These are phyloP conservation scores for Taphrorychus bicolor DNA, from an alignment of 2,888 invertebrate genomes.

Conservation along the genomic window DNA sequence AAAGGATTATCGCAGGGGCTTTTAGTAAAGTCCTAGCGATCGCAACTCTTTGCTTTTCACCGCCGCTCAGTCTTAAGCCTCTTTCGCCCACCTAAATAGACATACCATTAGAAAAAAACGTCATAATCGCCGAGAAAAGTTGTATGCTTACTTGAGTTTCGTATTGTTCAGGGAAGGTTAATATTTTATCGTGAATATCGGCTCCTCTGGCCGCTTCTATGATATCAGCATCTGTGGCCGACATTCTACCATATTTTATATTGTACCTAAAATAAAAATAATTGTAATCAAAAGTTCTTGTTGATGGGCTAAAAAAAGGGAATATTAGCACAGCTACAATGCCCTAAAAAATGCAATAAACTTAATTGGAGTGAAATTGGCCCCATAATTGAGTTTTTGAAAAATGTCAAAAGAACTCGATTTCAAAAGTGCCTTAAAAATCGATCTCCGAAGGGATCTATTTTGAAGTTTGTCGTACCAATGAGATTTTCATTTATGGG, in stretches of 20 bases:
- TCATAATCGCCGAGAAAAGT: neutral
- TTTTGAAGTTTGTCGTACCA: too few species aligned
- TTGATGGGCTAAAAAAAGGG: too few species aligned
- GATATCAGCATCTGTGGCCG: slow-evolving; percentile 81
- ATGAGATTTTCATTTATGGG: too few species aligned
- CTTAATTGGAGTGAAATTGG: too few species aligned
- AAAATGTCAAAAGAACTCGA: too few species aligned
- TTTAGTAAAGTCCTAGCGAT: slow-evolving; percentile 96
- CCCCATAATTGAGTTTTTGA: too few species aligned
- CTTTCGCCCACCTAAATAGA: slow-evolving; percentile 84
- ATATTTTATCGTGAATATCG: slow-evolving; percentile 91
- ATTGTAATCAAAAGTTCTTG: neutral
- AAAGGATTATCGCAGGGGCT: slow-evolving; percentile 84
- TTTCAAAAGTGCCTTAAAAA: too few species aligned
- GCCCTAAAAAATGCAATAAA: neutral
- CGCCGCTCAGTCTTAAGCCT: slow-evolving; percentile 93
- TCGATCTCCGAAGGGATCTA: too few species aligned
- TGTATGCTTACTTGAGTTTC: slow-evolving; percentile 74
- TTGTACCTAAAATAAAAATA: slow-evolving; percentile 71
- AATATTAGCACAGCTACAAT: too few species aligned
- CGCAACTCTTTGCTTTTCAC: slow-evolving; percentile 97
- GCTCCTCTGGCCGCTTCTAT: slow-evolving; percentile 90
- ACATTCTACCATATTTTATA: slow-evolving; percentile 88
- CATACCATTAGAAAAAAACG: neutral
- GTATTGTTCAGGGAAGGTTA: slow-evolving; percentile 88